A percentile compares a stretch with the other conserved stretches of the same genome.
These are phyloP conservation scores for Nestor notabilis DNA, from an alignment of 2,113 vertebrate species.

Conservation along the genomic window DNA sequence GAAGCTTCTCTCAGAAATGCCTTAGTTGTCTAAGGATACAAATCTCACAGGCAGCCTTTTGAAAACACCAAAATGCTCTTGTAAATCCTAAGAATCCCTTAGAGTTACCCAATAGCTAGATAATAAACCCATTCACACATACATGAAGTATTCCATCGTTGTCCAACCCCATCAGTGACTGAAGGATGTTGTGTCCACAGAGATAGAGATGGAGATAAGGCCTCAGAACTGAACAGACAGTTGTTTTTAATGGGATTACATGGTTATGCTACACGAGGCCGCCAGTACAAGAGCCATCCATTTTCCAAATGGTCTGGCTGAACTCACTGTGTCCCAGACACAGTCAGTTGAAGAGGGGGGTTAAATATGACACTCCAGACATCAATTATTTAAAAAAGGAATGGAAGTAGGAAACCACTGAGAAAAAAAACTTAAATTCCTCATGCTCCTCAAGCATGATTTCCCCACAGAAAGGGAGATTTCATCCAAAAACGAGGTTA, in stretches of 20 bases:
- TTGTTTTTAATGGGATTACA: not conserved
- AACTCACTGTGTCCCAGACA: not conserved
- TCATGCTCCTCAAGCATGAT: not conserved
- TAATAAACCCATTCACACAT: not conserved
- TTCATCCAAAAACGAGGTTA: conserved; percentile 11
- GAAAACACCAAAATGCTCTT: not conserved
- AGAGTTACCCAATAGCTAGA: not conserved
- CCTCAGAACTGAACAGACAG: not conserved
- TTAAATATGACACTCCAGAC: conserved; percentile 34
- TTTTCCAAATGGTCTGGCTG: not conserved
- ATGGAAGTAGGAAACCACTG: conserved; percentile 3
- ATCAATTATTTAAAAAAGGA: not conserved
- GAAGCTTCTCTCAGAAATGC: not conserved
- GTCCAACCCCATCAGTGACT: not conserved
- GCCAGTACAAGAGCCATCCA: not conserved
- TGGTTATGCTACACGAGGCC: accelerated
- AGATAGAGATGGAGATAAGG: not conserved
- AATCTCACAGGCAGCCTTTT: not conserved
- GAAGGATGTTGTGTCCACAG: not conserved
- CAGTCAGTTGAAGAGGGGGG: not conserved
- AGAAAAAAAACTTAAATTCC: not conserved
- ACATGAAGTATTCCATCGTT: not conserved
- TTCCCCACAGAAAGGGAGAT: not conserved
- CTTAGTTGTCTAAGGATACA: accelerated
- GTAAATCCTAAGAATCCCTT: not conserved